phyloP scores from a whole-genome alignment of 2,113 vertebrate genomes.

The Psilopsiagon aurifrons region DNA sequence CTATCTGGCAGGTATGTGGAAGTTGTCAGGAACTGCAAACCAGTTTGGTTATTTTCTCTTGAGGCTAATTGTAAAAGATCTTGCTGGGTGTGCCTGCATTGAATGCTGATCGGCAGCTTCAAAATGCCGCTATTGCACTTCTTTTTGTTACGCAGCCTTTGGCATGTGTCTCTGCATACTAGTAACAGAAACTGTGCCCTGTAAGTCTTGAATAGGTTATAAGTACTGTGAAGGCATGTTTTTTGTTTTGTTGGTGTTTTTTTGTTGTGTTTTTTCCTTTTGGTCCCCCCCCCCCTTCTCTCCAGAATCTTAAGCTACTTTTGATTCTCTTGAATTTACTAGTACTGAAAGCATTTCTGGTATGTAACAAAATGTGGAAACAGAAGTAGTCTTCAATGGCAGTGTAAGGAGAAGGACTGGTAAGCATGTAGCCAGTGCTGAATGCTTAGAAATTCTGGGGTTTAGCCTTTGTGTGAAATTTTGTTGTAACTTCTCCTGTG shows the following conservation, averaged over 20 bases:
- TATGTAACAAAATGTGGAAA: neutral
- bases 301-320: neutral
- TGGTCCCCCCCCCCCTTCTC: neutral
- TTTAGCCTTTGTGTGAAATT: neutral
- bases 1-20: neutral
- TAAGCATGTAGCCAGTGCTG: neutral
- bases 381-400: neutral
- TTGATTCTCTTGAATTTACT: neutral
- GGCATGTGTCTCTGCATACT: neutral
- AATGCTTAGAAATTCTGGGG: neutral
- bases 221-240: neutral
- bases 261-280: too few relatives aligned
- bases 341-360: neutral
- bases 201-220: neutral
- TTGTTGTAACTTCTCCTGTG: neutral
- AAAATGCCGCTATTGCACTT: neutral
- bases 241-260: too few relatives aligned
- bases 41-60: neutral
- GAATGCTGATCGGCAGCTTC: neutral
- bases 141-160: neutral
- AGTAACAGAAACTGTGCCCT: neutral
- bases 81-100: neutral
- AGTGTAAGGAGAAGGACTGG: fast-evolving
- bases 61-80: neutral
- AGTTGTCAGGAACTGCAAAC: neutral